Evolutionary conservation across 2,888 invertebrate species (phyloP), one percentile per base, ranked within the genome.

Genomic region (Acronicta alni): DNA sequence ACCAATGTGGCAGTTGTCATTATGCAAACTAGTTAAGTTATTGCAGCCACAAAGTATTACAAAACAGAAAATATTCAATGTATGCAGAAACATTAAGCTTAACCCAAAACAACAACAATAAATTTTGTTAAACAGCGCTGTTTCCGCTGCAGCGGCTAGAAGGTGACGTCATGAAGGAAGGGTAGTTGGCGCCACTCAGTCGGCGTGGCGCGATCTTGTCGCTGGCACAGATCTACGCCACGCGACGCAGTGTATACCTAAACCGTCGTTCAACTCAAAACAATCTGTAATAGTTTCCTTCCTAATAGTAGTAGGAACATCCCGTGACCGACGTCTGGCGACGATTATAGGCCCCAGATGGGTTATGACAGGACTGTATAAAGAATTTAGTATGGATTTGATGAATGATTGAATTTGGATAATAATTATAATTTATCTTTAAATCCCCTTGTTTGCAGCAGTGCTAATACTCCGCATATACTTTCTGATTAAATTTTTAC

Each of bases 181-280:
- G 78, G 79, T 79, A 75, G 73, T 66, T 68, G 85, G 86, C 86
- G 86, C 85, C 86, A 77, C 75, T 71, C 72, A 51, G 85, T 80
- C 86, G 84, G 74, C 74, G 72, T 70, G 69, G 69, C 69, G 71
- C 72, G 78, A 79, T 80, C 77, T 81, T 75, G 75, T 81, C 80
- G 77, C 70, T 82, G 84, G 80, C 85, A 82, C 78, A 81, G 77
- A 86, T 86, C 77, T 79, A 59, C 67, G 58, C 68, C 67, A 58
- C 66, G 52, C 41, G 18, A 32, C 64, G 46, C 46, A 60, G 62
- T 23, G 3, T 17, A 62, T 20, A 16, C 43, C 14, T 42, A 26
- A 49, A 23, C 35, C 48, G 78, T 58, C 53, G 17, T 2, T 7
- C 15, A 18, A 41, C 18, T 14, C 1, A 41, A 26, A 9, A 26